Evolutionary conservation across 2,888 invertebrate genomes (phyloP), one percentile per base, ranked within the genome.

Genomic region (Priocnemis perturbator): DNA sequence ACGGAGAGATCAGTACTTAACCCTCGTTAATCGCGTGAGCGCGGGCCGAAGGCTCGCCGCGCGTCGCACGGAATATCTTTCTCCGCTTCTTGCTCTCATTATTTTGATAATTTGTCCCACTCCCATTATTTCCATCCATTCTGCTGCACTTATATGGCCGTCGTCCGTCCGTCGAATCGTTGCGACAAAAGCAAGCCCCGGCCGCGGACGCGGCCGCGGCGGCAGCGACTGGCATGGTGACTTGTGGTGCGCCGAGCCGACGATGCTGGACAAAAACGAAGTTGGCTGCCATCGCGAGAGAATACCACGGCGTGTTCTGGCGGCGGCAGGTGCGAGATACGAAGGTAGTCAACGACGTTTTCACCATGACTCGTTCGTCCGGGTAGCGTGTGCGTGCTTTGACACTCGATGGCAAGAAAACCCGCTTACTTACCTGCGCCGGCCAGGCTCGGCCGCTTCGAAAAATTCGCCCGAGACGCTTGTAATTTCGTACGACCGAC

Each of bases 261-360:
- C 73, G 71, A 77, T 65, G 75, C 69, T 58, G 63, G 4, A 55
- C 69, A 79, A 79, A 79, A 79, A 79, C 79, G 57, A 61, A 60
- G 64, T 52, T 57, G 77, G 63, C 65, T 67, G 67, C 50, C 75
- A 71, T 70, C 59, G 74, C 56, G 60, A 44, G 68, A 70, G 69
- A 79, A 79, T 79, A 76, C 74, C 74, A 60, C 26, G 58, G 61
- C 76, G 74, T 79, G 65, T 50, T 50, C 69, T 70, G 71, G 71
- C 71, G 69, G 60, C 81, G 82, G 85, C 86, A 86, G 86, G 86
- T 86, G 86, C 82, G 81, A 84, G 85, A 83, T 72, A 75, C 78
- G 79, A 81, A 78, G 81, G 74, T 69, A 80, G 74, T 52, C 71
- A 60, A 69, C 73, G 65, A 80, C 71, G 69, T 78, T 79, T 79